Conservation (phyloP, 2,888 invertebrate genomes). For the Agriopis leucophaearia region DNA sequence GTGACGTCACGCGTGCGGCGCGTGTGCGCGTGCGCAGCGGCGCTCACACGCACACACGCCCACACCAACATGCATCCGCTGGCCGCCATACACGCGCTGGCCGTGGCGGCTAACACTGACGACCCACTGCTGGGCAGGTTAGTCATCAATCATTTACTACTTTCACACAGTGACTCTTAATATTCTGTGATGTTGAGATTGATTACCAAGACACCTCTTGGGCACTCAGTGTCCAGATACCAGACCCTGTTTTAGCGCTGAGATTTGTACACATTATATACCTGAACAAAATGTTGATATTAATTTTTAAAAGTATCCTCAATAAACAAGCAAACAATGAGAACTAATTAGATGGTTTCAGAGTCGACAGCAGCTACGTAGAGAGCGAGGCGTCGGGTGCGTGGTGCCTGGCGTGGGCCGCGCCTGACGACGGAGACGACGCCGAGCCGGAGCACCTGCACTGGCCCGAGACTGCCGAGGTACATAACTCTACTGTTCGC, state of each 20-base stretch:
- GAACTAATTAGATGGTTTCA: neutral
- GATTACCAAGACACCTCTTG: too few species aligned
- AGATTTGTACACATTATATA: too few species aligned
- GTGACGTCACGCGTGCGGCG: constrained; percentile 88
- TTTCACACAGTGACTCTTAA: neutral
- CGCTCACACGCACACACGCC: constrained; percentile 87
- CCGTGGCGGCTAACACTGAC: constrained; percentile 67
- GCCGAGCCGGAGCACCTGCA: constrained; percentile 90
- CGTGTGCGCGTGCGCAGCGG: constrained; percentile 88
- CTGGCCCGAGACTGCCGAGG: constrained; percentile 79
- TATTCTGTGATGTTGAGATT: too few species aligned
- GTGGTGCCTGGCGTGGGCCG: constrained; percentile 48
- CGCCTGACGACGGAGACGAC: constrained; percentile 63
- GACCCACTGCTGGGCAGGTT: constrained; percentile 89
- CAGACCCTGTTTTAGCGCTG: too few species aligned
- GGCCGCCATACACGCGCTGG: constrained; percentile 57
- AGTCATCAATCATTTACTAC: neutral
- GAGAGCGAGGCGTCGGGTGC: constrained; percentile 13
- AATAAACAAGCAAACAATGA: neutral
- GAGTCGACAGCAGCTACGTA: constrained; percentile 13
- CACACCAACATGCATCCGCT: constrained; percentile 72
- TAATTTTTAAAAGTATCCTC: neutral
- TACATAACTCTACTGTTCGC: neutral
- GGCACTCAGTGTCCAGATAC: too few species aligned
- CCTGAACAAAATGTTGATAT: too few species aligned